Evolutionary conservation across 2,797 vertebrate genomes (phyloP), one percentile per base, ranked within the genome.

Genomic region (Hemitrygon akajei): DNA sequence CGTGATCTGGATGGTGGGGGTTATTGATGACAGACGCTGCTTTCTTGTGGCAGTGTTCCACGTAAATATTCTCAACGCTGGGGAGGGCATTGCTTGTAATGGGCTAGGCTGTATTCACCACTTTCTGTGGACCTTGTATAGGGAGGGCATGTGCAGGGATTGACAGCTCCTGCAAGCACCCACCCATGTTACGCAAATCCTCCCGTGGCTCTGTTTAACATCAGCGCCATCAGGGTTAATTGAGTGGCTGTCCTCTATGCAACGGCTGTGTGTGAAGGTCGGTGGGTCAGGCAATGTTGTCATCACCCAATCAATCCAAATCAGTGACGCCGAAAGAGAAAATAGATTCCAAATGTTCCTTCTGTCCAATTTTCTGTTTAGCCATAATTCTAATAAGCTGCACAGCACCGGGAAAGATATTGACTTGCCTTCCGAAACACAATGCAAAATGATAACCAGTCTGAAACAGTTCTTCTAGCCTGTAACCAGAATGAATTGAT

Each of bases 321-420:
- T 34, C 86, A 34, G 34, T 66, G 27, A 66, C 0, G n/a, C 18
- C 10, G 27, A 63, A 60, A 63, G 30, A n/a, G 5, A 60, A 66
- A 89, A 34, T 60, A 89, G 60, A 66, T 66, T 66, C 60, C 14
- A 66, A 66, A 66, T 63, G 20, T 89, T 66, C 5, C 66, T 20
- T 89, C 86, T 34, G 30, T n/a, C 56, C 30, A 11, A n/a, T 16
- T 86, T 86, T 86, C 82, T 30, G 1, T 66, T 37, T 34, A n/a
- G 86, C 30, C 60, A 34, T 89, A 34, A n/a, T 89, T 89, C n/a
- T 22, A 89, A 89, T 89, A 66, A 60, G 60, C 82, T n/a, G 22
- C 82, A 86, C 30, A 66, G 30, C 27, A 37, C 6, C 2, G 1
- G 14, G 60, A 66, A 87, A 87, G 58, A 34, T 34, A 87, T 66